Percentiles rank a stretch among this genome's conserved stretches.
Evolutionary conservation across 2,888 invertebrate genomes (phyloP).

Genomic region (Mimas tiliae): DNA sequence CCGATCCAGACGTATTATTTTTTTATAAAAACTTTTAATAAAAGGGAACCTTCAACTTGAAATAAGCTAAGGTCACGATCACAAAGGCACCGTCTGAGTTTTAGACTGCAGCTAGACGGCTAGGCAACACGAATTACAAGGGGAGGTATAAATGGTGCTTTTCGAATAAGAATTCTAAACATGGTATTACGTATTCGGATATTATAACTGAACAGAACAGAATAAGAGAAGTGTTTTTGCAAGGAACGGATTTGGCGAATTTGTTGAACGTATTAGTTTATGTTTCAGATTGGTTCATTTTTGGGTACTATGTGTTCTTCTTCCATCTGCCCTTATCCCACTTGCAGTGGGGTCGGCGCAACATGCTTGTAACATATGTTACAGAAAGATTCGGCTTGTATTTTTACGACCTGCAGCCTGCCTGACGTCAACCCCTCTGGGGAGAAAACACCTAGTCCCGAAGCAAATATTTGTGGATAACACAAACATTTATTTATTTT

Average conservation of each 20-base stretch:
- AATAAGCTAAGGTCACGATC: slow-evolving; percentile 74
- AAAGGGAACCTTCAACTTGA: slow-evolving; percentile 81
- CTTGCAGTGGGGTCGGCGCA: too few relatives aligned
- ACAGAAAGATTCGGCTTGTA: too few relatives aligned
- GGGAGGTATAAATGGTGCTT: slow-evolving; percentile 47
- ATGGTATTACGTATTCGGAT: slow-evolving; percentile 14
- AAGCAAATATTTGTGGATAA: too few relatives aligned
- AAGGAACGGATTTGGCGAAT: not conserved
- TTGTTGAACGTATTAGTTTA: not conserved
- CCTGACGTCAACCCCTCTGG: too few relatives aligned
- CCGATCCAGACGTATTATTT: slow-evolving; percentile 66
- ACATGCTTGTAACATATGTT: too few relatives aligned
- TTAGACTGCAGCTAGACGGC: slow-evolving; percentile 74
- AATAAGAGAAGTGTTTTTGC: not conserved
- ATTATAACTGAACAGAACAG: slow-evolving; percentile 5
- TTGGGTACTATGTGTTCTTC: too few relatives aligned
- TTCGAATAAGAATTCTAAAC: slow-evolving; percentile 36
- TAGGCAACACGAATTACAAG: slow-evolving; percentile 58
- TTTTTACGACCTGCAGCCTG: too few relatives aligned
- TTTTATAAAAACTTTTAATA: slow-evolving; percentile 51
- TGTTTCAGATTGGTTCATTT: too few relatives aligned
- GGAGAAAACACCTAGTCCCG: too few relatives aligned
- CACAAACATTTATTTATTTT: too few relatives aligned
- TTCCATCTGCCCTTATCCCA: too few relatives aligned
- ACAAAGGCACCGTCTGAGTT: slow-evolving; percentile 58